phyloP scores from a whole-genome alignment of 2,113 vertebrate genomes.

The Camelus dromedarius region DNA sequence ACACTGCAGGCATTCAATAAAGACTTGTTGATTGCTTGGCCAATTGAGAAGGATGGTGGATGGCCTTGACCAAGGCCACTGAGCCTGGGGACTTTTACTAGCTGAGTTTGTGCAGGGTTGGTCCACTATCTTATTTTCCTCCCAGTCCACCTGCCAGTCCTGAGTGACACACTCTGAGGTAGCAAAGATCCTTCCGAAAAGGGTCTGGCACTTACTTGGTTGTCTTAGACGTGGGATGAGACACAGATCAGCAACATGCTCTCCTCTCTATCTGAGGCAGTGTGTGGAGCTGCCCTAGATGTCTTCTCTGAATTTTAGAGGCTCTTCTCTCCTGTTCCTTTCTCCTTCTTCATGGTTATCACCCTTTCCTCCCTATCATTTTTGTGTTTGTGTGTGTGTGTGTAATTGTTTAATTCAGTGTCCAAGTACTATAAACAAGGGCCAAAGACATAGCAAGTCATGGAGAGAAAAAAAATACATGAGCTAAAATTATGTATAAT shows the following conservation, averaged over 20 bases:
- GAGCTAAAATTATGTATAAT: neutral
- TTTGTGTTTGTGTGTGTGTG: neutral
- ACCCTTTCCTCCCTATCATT: neutral
- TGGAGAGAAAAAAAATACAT: neutral
- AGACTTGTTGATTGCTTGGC: neutral
- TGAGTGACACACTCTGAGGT: neutral
- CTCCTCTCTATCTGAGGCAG: neutral
- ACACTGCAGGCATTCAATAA: too few relatives aligned
- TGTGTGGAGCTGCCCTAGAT: neutral
- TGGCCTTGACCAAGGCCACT: neutral
- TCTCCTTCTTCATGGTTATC: neutral
- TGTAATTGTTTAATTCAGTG: neutral
- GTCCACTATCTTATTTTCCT: neutral
- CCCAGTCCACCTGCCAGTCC: neutral
- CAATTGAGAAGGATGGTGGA: neutral
- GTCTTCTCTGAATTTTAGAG: neutral
- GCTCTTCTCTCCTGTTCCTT: neutral
- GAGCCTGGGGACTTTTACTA: neutral
- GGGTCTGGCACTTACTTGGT: neutral
- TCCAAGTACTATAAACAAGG: neutral
- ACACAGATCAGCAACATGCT: neutral
- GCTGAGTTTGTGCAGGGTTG: neutral
- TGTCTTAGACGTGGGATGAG: neutral
- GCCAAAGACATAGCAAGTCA: neutral
- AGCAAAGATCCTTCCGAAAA: neutral